These are phyloP conservation scores for Actenoides lindsayi DNA, from an alignment of 2,113 vertebrate species.

Conservation along the genomic window DNA sequence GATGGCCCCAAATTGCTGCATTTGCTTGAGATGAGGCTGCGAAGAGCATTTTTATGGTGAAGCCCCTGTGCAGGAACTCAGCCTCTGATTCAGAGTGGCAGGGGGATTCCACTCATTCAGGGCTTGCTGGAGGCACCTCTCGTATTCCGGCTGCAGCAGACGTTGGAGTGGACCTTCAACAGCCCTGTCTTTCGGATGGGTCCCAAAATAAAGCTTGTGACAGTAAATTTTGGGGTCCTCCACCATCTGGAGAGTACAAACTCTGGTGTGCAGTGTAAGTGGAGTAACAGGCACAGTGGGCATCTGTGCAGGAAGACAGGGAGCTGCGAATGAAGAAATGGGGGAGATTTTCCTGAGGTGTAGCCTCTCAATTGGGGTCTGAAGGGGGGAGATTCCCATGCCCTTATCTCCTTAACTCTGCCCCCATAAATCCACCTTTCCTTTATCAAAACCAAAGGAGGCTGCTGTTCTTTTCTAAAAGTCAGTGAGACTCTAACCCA, in stretches of 20 bases:
- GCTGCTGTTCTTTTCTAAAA: background rate
- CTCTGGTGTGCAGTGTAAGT: background rate
- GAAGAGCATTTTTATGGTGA: background rate
- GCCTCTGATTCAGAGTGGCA: fast-evolving
- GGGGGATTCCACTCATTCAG: fast-evolving
- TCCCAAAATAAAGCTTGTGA: background rate
- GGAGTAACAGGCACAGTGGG: background rate
- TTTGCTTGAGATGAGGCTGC: background rate
- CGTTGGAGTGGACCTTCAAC: background rate
- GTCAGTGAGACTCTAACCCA: background rate
- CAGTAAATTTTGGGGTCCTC: background rate
- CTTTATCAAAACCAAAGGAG: background rate
- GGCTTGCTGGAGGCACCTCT: background rate
- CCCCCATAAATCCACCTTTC: background rate
- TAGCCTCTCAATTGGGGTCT: background rate
- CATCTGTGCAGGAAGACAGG: background rate
- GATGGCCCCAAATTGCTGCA: background rate
- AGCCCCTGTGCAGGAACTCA: background rate
- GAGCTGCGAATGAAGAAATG: background rate
- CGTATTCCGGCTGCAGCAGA: background rate
- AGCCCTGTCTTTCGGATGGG: background rate
- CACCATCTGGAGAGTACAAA: fast-evolving
- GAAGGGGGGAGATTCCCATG: fast-evolving
- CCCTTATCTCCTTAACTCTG: background rate
- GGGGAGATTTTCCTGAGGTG: background rate